Evolutionary conservation across 2,113 vertebrate species (phyloP).

Genomic region (Natator depressus): DNA sequence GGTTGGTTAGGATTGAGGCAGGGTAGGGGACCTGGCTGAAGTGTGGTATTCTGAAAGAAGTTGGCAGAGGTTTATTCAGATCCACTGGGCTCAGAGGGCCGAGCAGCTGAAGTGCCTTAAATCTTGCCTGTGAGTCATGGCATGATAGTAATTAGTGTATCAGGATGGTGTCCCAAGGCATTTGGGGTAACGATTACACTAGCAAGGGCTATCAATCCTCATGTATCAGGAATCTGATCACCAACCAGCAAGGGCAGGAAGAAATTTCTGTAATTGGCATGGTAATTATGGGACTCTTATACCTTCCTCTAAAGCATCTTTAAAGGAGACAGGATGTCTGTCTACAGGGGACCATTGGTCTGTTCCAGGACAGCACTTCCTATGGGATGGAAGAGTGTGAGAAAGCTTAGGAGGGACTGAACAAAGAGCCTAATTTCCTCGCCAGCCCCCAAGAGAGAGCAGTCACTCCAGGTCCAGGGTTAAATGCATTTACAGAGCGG

Average conservation of each 20-base stretch:
- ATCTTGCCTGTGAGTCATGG: neutral
- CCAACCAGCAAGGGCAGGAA: neutral
- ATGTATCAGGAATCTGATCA: accelerated
- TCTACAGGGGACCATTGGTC: accelerated
- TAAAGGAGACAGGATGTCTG: neutral
- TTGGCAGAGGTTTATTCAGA: neutral
- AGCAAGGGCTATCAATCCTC: neutral
- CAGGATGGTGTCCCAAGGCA: neutral
- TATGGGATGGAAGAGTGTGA: neutral
- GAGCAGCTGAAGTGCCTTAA: neutral
- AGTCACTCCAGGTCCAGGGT: neutral
- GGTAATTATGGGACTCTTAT: neutral
- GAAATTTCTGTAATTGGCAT: neutral
- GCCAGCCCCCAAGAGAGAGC: neutral
- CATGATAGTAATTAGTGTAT: neutral
- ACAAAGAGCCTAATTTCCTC: neutral
- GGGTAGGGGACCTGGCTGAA: neutral
- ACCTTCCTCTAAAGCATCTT: neutral
- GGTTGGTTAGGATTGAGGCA: neutral
- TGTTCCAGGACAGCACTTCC: accelerated
- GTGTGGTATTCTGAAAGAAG: neutral
- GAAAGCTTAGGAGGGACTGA: neutral
- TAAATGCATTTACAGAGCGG: slow-evolving; percentile 16
- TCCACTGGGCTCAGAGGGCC: neutral
- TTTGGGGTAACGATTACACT: neutral